These are phyloP conservation scores for Halictus rubicundus DNA, from an alignment of 1,140 invertebrate genomes.

Conservation along the genomic window DNA sequence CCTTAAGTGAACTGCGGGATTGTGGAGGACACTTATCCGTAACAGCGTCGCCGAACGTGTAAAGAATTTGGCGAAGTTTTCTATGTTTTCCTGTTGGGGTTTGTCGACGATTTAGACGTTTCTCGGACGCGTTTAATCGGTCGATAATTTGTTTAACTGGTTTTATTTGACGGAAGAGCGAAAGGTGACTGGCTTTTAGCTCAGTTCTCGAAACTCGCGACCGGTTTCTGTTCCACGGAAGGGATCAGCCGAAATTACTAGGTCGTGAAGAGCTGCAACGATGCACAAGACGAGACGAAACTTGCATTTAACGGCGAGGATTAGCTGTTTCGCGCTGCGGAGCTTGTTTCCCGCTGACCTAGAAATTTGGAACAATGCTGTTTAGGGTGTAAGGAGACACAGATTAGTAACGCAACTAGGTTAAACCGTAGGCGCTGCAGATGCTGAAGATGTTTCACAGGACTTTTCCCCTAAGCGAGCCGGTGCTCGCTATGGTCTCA, in stretches of 20 bases:
- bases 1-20: no score
- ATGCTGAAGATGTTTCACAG: no score
- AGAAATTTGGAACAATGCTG: slow-evolving; percentile 52
- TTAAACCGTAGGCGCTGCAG: slow-evolving; percentile 33
- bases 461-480: neutral
- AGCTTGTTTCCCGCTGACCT: slow-evolving; percentile 40
- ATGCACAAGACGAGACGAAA: slow-evolving; percentile 54
- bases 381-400: slow-evolving; percentile 23
- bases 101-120: no score
- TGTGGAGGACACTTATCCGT: no score
- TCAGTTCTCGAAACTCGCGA: neutral
- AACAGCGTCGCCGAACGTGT: no score
- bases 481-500: no score
- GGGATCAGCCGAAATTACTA: slow-evolving; percentile 55
- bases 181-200: no score
- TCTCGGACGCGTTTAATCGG: no score
- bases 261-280: slow-evolving; percentile 51
- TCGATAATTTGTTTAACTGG: no score
- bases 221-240: neutral
- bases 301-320: slow-evolving; percentile 55
- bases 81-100: no score
- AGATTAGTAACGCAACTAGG: slow-evolving; percentile 52
- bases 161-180: no score
- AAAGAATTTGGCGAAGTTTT: no score
- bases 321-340: slow-evolving; percentile 47